A percentile compares a stretch with the other conserved stretches of the same genome.
Evolutionary conservation across 2,113 vertebrate genomes (phyloP).

Genomic region (Fregetta grallaria): DNA sequence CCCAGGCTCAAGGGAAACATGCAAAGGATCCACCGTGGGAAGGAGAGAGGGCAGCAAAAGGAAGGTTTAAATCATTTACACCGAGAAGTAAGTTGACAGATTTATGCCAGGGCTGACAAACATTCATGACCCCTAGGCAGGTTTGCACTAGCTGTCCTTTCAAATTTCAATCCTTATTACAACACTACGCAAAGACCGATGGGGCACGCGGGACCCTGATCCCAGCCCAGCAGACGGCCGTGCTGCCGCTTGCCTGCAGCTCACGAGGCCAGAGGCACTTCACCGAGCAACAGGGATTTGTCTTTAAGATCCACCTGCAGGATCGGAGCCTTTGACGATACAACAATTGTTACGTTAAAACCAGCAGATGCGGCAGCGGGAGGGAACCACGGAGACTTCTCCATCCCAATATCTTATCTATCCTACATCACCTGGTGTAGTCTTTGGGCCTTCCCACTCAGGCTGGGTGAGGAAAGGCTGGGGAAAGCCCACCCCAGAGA

Average conservation of each 20-base stretch:
- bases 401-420: background rate
- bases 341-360: background rate
- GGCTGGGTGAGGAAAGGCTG: background rate
- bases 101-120: background rate
- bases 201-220: rapidly evolving
- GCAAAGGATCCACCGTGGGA: rapidly evolving
- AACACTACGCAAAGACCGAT: rapidly evolving
- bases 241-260: background rate
- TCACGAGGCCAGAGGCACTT: background rate
- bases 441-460: background rate
- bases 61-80: background rate
- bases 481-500: background rate
- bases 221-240: background rate
- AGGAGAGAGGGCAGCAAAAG: background rate
- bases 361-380: background rate
- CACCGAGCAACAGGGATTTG: background rate
- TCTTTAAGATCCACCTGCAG: background rate
- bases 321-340: background rate
- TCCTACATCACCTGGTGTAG: background rate
- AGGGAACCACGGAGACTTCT: background rate
- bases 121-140: background rate
- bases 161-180: background rate
- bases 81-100: background rate
- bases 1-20: background rate
- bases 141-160: background rate